Percentiles rank a stretch among this genome's conserved stretches.
These are phyloP conservation scores for Gavia stellata DNA, from an alignment of 2,113 vertebrate genomes.

Conservation along the genomic window DNA sequence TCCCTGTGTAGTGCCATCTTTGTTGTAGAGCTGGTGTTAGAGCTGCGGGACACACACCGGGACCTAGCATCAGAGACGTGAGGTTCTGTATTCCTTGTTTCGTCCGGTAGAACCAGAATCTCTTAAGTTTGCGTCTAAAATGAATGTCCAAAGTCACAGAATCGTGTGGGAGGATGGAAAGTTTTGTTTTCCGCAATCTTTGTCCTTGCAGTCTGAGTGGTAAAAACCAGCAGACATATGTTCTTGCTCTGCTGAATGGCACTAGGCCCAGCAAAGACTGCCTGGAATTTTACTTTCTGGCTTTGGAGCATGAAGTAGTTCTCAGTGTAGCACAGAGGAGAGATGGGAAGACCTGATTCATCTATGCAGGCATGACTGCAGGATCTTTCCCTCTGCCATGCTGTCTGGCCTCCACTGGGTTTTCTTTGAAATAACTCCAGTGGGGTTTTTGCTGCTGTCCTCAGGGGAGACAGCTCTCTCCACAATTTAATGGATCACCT, in stretches of 20 bases:
- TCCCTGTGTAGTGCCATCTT: background rate
- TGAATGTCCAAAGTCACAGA: background rate
- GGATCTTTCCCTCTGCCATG: background rate
- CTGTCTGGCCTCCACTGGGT: background rate
- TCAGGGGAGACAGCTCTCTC: background rate
- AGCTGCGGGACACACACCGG: background rate
- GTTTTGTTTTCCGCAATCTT: background rate
- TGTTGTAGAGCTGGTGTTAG: background rate
- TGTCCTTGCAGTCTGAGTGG: background rate
- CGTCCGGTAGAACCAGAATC: background rate
- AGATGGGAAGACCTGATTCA: background rate
- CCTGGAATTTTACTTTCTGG: slow-evolving; percentile 24
- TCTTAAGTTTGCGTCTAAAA: background rate
- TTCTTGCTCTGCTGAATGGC: background rate
- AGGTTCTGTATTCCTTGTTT: background rate
- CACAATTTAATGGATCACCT: background rate
- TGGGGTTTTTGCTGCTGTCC: background rate
- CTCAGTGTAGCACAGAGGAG: background rate
- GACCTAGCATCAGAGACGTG: background rate
- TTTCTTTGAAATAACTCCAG: background rate
- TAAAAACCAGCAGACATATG: background rate
- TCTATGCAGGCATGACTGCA: background rate
- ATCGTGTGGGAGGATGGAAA: background rate
- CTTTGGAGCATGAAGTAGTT: background rate
- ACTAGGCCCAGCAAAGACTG: background rate